These are phyloP conservation scores for Tipula helvola DNA, from an alignment of 2,888 invertebrate species.

Conservation along the genomic window DNA sequence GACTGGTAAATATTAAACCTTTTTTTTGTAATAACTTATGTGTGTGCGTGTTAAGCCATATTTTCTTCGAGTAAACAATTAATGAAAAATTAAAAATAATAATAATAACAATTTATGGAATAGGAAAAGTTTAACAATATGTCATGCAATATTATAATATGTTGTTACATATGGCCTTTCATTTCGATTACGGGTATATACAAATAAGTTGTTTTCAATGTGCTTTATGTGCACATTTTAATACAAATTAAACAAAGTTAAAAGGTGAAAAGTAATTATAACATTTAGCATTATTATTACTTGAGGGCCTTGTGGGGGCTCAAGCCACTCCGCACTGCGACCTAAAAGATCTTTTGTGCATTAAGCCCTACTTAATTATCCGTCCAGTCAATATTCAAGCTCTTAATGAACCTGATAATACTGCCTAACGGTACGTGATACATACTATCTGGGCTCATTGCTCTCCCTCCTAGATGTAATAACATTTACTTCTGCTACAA, in stretches of 20 bases:
- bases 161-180: not conserved
- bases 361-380: too few species aligned
- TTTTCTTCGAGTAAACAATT: not conserved
- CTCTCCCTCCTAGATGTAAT: too few species aligned
- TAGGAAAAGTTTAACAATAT: not conserved
- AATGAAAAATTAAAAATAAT: not conserved
- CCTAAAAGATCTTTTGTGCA: too few species aligned
- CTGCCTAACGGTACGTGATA: too few species aligned
- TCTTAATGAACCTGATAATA: too few species aligned
- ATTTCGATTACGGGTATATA: not conserved
- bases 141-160: not conserved
- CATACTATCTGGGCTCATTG: too few species aligned
- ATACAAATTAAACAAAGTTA: not conserved
- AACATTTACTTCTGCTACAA: too few species aligned
- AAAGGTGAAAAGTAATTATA: not conserved
- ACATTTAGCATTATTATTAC: not conserved
- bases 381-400: too few species aligned
- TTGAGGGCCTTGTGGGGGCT: too few species aligned
- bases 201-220: not conserved
- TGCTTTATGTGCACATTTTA: not conserved
- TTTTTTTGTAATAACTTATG: not conserved
- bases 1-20: not conserved
- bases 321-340: too few species aligned
- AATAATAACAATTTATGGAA: not conserved
- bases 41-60: not conserved